Conservation (phyloP, 1,140 invertebrate species). For the Chrysoperla carnea region DNA sequence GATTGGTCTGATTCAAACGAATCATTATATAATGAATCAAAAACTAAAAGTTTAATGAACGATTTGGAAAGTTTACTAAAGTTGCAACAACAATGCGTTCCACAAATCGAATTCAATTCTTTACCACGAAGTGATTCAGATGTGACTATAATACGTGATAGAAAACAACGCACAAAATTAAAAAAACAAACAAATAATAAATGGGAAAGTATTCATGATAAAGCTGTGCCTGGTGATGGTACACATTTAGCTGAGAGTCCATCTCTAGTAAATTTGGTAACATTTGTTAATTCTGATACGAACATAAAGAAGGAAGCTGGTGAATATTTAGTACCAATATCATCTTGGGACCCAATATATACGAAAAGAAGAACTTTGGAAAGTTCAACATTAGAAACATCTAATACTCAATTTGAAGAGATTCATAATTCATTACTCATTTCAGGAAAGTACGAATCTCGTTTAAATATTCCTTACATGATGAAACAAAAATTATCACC, state of each 20-base stretch:
- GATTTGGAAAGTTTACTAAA: too few relatives aligned
- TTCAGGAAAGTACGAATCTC: too few relatives aligned
- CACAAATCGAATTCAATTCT: too few relatives aligned
- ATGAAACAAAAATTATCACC: too few relatives aligned
- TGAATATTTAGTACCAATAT: slow-evolving; percentile 18
- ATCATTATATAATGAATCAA: too few relatives aligned
- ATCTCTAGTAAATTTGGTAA: slow-evolving; percentile 18
- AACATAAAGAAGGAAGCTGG: slow-evolving; percentile 3
- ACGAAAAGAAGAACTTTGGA: not conserved
- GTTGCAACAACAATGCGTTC: too few relatives aligned
- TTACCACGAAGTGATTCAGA: slow-evolving; percentile 10
- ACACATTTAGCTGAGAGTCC: slow-evolving; percentile 18
- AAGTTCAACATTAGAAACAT: too few relatives aligned
- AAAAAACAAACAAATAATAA: slow-evolving; percentile 8
- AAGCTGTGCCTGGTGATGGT: slow-evolving; percentile 16
- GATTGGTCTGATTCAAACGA: too few relatives aligned
- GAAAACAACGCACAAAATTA: slow-evolving; percentile 3
- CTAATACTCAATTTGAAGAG: too few relatives aligned
- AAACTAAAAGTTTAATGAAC: too few relatives aligned
- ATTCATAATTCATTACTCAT: too few relatives aligned
- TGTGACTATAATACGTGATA: slow-evolving; percentile 17
- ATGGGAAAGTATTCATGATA: slow-evolving; percentile 17
- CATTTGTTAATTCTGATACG: slow-evolving; percentile 10
- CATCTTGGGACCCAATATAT: slow-evolving; percentile 16
- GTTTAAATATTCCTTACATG: too few relatives aligned